These are phyloP conservation scores for Poecilobothrus nobilitatus DNA, from an alignment of 2,888 invertebrate species.

Conservation along the genomic window DNA sequence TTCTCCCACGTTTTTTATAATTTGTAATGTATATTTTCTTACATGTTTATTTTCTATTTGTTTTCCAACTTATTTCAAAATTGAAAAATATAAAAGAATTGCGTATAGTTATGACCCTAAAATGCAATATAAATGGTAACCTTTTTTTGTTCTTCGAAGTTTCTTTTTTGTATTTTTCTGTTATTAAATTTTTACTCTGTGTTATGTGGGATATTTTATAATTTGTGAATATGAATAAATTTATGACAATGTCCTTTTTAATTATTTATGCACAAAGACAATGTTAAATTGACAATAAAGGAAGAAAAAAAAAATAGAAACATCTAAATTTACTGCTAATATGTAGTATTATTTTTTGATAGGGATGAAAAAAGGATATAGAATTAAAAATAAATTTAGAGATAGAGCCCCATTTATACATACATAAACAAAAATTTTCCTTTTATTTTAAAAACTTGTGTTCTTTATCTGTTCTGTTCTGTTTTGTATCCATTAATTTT, in stretches of 20 bases:
- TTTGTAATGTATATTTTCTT: too few relatives aligned
- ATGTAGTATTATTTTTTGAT: not conserved
- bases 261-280: not conserved
- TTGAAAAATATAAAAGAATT: too few relatives aligned
- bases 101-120: too few relatives aligned
- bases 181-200: not conserved
- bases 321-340: not conserved
- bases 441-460: too few relatives aligned
- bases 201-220: not conserved
- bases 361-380: not conserved
- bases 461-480: not conserved
- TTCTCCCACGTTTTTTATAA: too few relatives aligned
- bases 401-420: not conserved
- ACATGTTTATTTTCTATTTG: too few relatives aligned
- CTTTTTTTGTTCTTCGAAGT: too few relatives aligned
- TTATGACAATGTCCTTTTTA: slow-evolving; percentile 4
- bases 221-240: not conserved
- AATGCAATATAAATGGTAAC: too few relatives aligned
- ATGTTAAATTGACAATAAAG: not conserved
- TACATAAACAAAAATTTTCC: too few relatives aligned
- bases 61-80: too few relatives aligned
- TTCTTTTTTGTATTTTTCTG: too few relatives aligned
- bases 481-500: not conserved
- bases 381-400: not conserved
- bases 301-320: not conserved